These are phyloP conservation scores for Empidonax alnorum DNA, from an alignment of 2,113 vertebrate genomes.

Conservation along the genomic window DNA sequence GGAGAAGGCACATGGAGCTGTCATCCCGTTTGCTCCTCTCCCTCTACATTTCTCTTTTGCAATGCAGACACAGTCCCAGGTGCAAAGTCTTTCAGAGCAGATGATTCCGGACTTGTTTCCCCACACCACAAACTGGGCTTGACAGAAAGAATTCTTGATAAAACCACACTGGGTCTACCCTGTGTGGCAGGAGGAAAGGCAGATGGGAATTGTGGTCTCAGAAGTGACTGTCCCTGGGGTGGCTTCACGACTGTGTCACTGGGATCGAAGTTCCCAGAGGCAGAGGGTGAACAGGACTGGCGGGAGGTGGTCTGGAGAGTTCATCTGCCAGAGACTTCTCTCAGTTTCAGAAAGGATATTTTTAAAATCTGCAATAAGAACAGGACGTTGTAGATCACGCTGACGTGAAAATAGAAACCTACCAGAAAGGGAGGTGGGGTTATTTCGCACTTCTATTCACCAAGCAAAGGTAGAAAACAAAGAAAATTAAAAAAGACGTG, in stretches of 20 bases:
- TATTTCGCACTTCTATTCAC: neutral
- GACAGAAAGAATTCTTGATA: neutral
- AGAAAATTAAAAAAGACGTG: neutral
- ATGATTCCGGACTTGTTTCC: neutral
- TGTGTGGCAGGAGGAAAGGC: neutral
- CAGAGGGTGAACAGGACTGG: neutral
- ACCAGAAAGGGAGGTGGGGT: neutral
- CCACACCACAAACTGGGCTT: neutral
- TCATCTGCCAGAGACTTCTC: neutral
- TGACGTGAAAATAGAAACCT: neutral
- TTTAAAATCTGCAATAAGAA: neutral
- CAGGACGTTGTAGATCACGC: neutral
- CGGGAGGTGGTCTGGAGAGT: neutral
- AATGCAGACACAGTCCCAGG: neutral
- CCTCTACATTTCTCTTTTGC: neutral
- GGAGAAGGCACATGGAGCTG: neutral
- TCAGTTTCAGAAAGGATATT: neutral
- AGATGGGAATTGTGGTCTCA: neutral
- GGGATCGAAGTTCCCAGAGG: fast-evolving
- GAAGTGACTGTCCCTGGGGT: neutral
- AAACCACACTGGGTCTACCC: fast-evolving
- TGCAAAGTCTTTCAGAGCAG: neutral
- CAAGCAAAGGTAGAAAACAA: neutral
- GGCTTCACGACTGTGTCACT: neutral
- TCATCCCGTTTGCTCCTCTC: neutral